Percentiles rank a stretch among this genome's conserved stretches.
Evolutionary conservation across 2,888 invertebrate species (phyloP).

Genomic region (Morpho achilles): DNA sequence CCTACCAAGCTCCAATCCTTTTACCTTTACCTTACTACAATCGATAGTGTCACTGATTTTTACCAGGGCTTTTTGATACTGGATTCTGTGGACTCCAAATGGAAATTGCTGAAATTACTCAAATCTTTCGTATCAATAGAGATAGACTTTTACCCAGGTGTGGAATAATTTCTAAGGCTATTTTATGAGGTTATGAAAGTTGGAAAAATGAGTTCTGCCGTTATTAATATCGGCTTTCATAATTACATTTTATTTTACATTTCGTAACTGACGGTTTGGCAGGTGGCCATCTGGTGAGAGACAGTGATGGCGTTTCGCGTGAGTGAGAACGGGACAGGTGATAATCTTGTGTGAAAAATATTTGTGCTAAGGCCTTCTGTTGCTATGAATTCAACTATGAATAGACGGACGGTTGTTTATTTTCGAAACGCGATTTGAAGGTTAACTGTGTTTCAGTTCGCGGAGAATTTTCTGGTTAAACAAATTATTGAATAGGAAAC

Average conservation of each 20-base stretch:
- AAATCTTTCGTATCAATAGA: no score
- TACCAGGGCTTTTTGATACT: no score
- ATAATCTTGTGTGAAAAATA: constrained; percentile 76
- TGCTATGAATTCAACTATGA: constrained; percentile 65
- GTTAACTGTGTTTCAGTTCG: constrained; percentile 44
- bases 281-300: constrained; percentile 55
- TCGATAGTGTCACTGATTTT: no score
- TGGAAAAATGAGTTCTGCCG: constrained; percentile 34
- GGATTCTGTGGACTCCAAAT: no score
- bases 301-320: constrained; percentile 51
- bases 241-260: constrained; percentile 74
- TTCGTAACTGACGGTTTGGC: constrained; percentile 72
- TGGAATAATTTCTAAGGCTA: no score
- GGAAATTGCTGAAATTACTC: no score
- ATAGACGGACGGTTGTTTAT: constrained; percentile 57
- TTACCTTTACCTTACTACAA: no score
- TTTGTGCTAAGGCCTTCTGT: constrained; percentile 73
- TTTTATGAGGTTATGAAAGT: constrained; percentile 17
- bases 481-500: not conserved
- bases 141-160: no score
- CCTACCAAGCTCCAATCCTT: no score
- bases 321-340: constrained; percentile 66
- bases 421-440: constrained; percentile 60
- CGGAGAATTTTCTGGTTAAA: constrained; percentile 39
- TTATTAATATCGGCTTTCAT: constrained; percentile 53